Evolutionary conservation across 2,888 invertebrate genomes (phyloP).

Genomic region (Tiliacea aurago): DNA sequence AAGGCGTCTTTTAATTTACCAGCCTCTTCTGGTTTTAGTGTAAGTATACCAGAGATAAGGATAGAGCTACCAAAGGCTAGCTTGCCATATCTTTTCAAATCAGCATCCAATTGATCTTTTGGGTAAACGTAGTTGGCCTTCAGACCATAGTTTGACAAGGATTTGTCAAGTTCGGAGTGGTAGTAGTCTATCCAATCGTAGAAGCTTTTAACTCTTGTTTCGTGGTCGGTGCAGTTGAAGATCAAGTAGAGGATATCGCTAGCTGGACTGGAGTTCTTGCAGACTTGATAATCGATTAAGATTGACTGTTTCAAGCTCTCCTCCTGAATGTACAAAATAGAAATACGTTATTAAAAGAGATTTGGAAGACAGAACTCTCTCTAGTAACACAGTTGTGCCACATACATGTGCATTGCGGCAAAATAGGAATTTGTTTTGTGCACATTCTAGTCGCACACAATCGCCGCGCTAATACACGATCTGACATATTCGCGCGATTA

Average conservation of each 20-base stretch:
- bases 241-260: constrained; percentile 71
- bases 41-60: constrained; percentile 52
- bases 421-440: not conserved
- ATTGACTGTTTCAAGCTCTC: constrained; percentile 63
- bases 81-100: constrained; percentile 68
- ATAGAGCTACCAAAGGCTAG: constrained; percentile 54
- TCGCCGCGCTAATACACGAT: no score
- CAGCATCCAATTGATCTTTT: constrained; percentile 67
- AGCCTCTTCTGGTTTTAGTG: constrained; percentile 65
- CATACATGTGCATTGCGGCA: not conserved
- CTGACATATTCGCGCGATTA: no score
- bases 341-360: not conserved
- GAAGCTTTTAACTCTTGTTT: constrained; percentile 65
- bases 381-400: not conserved
- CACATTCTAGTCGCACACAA: no score
- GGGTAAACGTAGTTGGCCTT: constrained; percentile 66
- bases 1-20: constrained; percentile 50
- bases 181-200: constrained; percentile 71
- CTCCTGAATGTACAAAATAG: constrained; percentile 64
- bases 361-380: not conserved
- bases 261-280: constrained; percentile 67
- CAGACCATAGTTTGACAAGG: constrained; percentile 62
- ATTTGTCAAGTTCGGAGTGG: constrained; percentile 64
- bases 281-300: constrained; percentile 75
- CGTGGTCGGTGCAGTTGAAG: constrained; percentile 74